Percentiles rank a stretch among this genome's conserved stretches.
Evolutionary conservation across 2,113 vertebrate species (phyloP).

Genomic region (Scophthalmus maximus): DNA sequence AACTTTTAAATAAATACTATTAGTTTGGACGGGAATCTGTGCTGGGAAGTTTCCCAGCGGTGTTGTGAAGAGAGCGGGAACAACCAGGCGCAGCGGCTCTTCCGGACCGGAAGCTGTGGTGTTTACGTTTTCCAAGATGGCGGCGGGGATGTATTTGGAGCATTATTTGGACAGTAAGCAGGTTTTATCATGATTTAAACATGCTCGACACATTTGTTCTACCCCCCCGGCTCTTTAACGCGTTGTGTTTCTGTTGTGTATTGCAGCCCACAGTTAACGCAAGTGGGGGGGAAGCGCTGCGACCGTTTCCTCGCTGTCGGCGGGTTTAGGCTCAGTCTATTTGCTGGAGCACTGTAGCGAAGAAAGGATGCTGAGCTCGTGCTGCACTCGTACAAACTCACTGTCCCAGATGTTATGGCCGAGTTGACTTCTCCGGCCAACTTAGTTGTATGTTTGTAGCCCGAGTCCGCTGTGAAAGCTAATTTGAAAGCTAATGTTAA

Average conservation of each 20-base stretch:
- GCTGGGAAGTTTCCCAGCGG: neutral
- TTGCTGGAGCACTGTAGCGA: conserved; percentile 50
- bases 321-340: conserved; percentile 64
- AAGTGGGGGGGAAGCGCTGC: fast-evolving
- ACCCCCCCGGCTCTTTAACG: fast-evolving
- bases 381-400: neutral
- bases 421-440: neutral
- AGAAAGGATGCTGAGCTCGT: conserved; percentile 10
- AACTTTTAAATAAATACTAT: neutral
- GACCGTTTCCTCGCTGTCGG: neutral
- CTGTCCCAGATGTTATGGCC: neutral
- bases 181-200: neutral
- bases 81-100: conserved; percentile 51
- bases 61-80: neutral
- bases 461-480: neutral
- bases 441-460: neutral
- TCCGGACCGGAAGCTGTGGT: conserved; percentile 76
- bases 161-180: conserved; percentile 86
- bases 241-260: fast-evolving
- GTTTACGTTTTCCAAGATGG: conserved; percentile 85
- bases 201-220: fast-evolving
- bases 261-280: fast-evolving
- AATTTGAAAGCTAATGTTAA: neutral
- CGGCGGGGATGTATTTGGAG: conserved; percentile 86
- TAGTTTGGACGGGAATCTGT: neutral